Base-by-base conservation (phyloP, 2,113 vertebrate genomes). In the Holacanthus passer region DNA sequence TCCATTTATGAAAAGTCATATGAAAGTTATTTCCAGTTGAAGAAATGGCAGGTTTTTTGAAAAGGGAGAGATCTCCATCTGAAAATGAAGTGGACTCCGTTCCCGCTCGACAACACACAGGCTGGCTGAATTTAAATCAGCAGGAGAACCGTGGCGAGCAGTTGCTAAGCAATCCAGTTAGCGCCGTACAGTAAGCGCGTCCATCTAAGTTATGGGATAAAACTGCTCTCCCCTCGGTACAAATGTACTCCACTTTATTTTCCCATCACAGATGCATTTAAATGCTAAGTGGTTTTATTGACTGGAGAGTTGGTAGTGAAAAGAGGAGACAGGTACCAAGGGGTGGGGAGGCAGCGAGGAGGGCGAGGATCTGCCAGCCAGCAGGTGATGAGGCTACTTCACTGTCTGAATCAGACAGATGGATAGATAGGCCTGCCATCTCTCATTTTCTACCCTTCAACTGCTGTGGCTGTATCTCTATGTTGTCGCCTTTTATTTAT, bases 271-370 rank as follows among this genome's bases (percentile, higher is more conserved):
- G 81, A 84, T 88, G 87, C 92, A 93, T 94, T 93, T 93, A 92
- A 92, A 93, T 93, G 78, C 87, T 93, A 90, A 93, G 90, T 91
- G 90, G 85, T 90, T 94, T 93, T 90, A 93, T 94, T 93, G 93
- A 94, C 90, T 88, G 84, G 73, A 87, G 86, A 90, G 85, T 82
- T 73, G 63, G 72, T 72, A 31, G 84, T 87, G 88, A 88, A 81
- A 69, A 47, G 86, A 87, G 85, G 78, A 84, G 87, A 86, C 88
- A 70, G 86, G 83, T 91, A 89, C 41, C 45, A 31, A 73, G 52
- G 71, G 77, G 65, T 41, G 53, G 79, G 68, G 47, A 41, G 80
- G 60, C 24, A 55, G 53, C 17, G 79, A 69, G 71, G 77, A 67
- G 27, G 84, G 73, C 37, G 19, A 59, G 52, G 82, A 83, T 14